Base-by-base conservation (phyloP, 2,113 vertebrate species). In the Spea multiplicata region DNA sequence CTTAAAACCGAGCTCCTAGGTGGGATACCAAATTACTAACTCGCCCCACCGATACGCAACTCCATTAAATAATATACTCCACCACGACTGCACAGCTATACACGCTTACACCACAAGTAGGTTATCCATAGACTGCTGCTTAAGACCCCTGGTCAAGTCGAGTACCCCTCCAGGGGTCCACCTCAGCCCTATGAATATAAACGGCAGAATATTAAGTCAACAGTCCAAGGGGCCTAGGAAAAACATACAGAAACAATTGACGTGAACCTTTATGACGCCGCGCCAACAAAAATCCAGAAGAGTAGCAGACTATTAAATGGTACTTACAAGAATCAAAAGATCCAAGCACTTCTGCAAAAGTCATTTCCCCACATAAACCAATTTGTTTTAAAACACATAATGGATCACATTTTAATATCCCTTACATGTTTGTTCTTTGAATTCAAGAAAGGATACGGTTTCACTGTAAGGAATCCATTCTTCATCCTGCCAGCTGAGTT, bases 341-440 rank as follows among this genome's bases (percentile, higher is more conserved):
- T 73, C 73, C 66, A 8, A 59, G 8, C 30, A 13, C n/a, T 10
- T 57, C 78, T 80, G 78, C 71, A 74, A 73, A 80, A 80, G 64
- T 73, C 12, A 80, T 80, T 79, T 80, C 64, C 30, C 64, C 64
- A 59, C 73, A 73, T 68, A 74, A 80, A 61, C 71, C 71, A 80
- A 80, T 80, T 80, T 80, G 78, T 80, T 80, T 78, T 48, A 66
- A 80, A 80, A 80, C 78, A 80, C 78, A 80, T 80, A 80, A 80
- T 80, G 78, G 78, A 80, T 80, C 71, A 80, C 71, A 68, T 74
- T 66, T 80, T 80, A 80, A 80, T 80, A 80, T 74, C 78, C 78
- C 64, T 66, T 80, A 57, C 78, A 67, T 80, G 71, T 57, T 73
- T 68, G 78, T 66, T 64, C 71, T 68, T 74, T 67, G 66, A 59